These are phyloP conservation scores for Epinotia brunnichana DNA, from an alignment of 2,888 invertebrate species.

Conservation along the genomic window DNA sequence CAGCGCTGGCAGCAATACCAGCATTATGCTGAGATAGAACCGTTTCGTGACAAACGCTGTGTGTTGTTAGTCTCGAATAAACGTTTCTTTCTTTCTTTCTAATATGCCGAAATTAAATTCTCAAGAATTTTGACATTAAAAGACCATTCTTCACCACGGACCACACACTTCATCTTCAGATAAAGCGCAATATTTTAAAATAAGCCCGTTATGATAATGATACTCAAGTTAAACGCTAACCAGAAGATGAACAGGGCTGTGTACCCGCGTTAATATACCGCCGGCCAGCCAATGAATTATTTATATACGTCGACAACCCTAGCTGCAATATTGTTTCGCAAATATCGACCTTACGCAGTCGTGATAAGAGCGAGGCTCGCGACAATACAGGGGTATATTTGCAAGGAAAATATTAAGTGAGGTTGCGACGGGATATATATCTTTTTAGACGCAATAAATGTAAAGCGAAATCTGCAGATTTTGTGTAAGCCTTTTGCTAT, in stretches of 20 bases:
- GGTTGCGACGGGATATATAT: constrained; percentile 36
- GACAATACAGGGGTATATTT: constrained; percentile 33
- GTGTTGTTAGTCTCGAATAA: too few species aligned
- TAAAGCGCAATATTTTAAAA: constrained; percentile 46
- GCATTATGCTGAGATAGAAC: too few species aligned
- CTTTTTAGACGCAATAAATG: constrained; percentile 43
- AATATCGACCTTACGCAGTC: constrained; percentile 3
- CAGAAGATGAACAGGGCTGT: constrained; percentile 54
- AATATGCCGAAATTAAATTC: too few species aligned
- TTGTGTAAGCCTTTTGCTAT: constrained; percentile 33
- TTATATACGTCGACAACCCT: constrained; percentile 40
- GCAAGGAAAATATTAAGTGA: constrained; percentile 40
- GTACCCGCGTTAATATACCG: constrained; percentile 50
- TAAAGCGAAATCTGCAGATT: constrained; percentile 42
- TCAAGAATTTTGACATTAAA: too few species aligned
- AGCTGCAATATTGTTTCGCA: background rate
- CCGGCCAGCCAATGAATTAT: constrained; percentile 47
- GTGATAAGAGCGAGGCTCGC: background rate
- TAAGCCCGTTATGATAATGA: constrained; percentile 54
- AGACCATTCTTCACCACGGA: background rate
- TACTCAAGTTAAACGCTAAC: constrained; percentile 54
- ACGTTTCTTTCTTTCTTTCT: too few species aligned
- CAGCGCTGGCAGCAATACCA: too few species aligned
- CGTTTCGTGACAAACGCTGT: too few species aligned
- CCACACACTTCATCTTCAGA: constrained; percentile 25